These are phyloP conservation scores for Morone chrysops DNA, from an alignment of 2,113 vertebrate genomes.

Conservation along the genomic window DNA sequence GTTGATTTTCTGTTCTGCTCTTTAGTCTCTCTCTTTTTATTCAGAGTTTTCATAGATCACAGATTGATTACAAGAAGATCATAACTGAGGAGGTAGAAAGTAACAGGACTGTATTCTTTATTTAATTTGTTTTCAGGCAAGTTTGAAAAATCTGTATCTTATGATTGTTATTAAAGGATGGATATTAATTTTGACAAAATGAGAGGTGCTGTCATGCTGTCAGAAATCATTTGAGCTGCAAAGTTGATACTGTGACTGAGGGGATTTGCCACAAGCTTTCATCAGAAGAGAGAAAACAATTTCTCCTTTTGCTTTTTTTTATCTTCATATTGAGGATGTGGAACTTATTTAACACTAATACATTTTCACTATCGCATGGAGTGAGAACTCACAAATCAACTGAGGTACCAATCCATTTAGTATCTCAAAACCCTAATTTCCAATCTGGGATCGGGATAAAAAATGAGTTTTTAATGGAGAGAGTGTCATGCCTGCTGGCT, in stretches of 20 bases:
- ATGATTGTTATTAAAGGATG: neutral
- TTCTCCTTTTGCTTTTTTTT: conserved; percentile 45
- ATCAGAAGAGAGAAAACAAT: conserved; percentile 4
- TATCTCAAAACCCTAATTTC: conserved; percentile 61
- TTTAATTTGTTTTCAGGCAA: neutral
- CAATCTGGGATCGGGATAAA: conserved; percentile 57
- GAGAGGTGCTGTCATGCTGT: conserved; percentile 2
- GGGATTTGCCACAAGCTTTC: conserved; percentile 20
- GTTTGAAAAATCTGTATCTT: neutral
- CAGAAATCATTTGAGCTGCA: conserved; percentile 29
- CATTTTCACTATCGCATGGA: conserved; percentile 57
- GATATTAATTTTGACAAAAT: conserved; percentile 40
- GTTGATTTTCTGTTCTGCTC: neutral
- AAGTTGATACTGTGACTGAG: conserved; percentile 40
- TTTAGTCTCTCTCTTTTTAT: neutral
- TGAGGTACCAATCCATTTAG: conserved; percentile 47
- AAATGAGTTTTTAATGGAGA: conserved; percentile 77
- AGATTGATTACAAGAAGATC: neutral
- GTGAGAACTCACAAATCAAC: conserved; percentile 57
- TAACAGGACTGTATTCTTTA: neutral
- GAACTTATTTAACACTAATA: conserved; percentile 63
- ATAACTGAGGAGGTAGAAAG: neutral
- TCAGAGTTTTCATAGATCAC: neutral
- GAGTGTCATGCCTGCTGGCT: conserved; percentile 73
- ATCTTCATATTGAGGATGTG: conserved; percentile 40